Base-by-base conservation (phyloP, 2,888 invertebrate species). In the Pimpla rufipes region DNA sequence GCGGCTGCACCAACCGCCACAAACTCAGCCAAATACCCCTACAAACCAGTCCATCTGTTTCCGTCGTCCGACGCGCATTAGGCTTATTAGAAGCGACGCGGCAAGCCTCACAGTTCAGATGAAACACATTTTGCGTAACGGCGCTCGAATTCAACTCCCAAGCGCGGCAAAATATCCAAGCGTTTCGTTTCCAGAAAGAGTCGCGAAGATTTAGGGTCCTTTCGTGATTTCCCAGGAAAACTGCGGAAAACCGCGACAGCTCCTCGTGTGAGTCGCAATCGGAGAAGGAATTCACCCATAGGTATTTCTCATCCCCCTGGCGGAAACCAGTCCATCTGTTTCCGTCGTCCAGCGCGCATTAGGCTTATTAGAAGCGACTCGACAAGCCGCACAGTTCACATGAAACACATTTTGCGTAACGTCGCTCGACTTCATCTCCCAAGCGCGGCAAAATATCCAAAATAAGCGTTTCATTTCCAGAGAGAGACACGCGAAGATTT, bases 121-220 rank as follows among this genome's bases (percentile, higher is more conserved):
- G 55, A 55, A 55, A 55, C 62, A 62, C 37, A 40, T 62, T 62
- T 62, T 37, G 18, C 37, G 10, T 18, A 37, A 62, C 40, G 37
- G 37, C 62, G 35, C 18, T 37, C 23, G 16, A 16, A 59, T 29
- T 57, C 59, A n/a, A 16, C 11, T 8, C 0, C 21, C 10, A 55
- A 13, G 10, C 23, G 10, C 45, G 11, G n/a, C 50, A 29, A 13
- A 21, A 16, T 59, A 7, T 35, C 35, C 37, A n/a, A 21, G 23
- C 45, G n/a, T 62, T 37, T 62, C 37, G n/a, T n/a, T n/a, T n/a
- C n/a, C 64, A 42, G 37, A 42, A 42, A 42, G 42, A 11, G 21
- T n/a, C n/a, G n/a, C n/a, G n/a, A n/a, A n/a, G n/a, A n/a, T n/a
- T n/a, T n/a, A n/a, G n/a, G n/a, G n/a, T n/a, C n/a, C n/a, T n/a